Conservation (phyloP, 1,140 invertebrate species). For the Brachionus calyciflorus region DNA sequence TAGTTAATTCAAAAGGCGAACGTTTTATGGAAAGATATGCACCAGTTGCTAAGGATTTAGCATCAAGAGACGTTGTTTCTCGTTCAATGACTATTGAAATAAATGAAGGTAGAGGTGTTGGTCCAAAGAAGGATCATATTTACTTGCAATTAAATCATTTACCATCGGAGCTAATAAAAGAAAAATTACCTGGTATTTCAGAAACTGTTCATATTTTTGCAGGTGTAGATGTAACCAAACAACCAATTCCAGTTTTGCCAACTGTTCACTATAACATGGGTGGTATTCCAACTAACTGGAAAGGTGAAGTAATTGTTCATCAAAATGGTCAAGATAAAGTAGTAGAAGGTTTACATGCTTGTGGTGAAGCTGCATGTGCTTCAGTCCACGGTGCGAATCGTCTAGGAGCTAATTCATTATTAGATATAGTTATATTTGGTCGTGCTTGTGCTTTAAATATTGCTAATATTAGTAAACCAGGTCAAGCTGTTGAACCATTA, state of each 20-base stretch:
- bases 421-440: slow-evolving; percentile 96
- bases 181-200: slow-evolving; percentile 69
- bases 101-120: slow-evolving; percentile 85
- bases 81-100: slow-evolving; percentile 96
- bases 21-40: slow-evolving; percentile 98
- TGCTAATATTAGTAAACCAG: slow-evolving; percentile 75
- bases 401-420: slow-evolving; percentile 91
- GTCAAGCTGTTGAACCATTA: slow-evolving; percentile 71
- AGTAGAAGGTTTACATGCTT: slow-evolving; percentile 69
- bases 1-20: slow-evolving; percentile 92
- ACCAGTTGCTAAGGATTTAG: slow-evolving; percentile 94
- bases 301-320: slow-evolving; percentile 73
- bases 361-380: slow-evolving; percentile 69
- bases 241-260: slow-evolving; percentile 93
- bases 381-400: slow-evolving; percentile 97
- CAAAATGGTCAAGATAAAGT: slow-evolving; percentile 68
- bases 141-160: slow-evolving; percentile 91
- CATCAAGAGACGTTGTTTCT: slow-evolving; percentile 93
- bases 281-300: slow-evolving; percentile 90
- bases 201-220: slow-evolving; percentile 98
- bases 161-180: slow-evolving; percentile 82
- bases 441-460: slow-evolving; percentile 91
- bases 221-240: slow-evolving; percentile 92
- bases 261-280: slow-evolving; percentile 99
- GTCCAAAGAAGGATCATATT: slow-evolving; percentile 94